Base-by-base conservation (phyloP, 2,888 invertebrate species). In the Euzetes globulus region DNA sequence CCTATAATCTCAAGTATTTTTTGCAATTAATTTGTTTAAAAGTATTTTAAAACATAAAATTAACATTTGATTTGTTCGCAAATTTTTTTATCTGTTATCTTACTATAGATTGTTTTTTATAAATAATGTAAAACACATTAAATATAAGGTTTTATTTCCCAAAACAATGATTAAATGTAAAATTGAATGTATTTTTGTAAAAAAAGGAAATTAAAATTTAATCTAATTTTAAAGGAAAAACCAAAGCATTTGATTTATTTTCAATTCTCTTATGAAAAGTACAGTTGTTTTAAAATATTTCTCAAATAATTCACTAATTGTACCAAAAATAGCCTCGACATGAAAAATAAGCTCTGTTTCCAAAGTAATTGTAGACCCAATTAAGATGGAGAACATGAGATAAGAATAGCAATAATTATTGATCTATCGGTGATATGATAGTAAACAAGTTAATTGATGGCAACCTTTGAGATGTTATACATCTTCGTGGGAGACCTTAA, bases 371-470 rank as follows among this genome's bases (percentile, higher is more conserved):
- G 22, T 25, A 60, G 60, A 60, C 60, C 60, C 60, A 60, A 60
- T 60, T 60, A 60, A 60, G 50, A 19, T n/a, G 19, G 19, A 50
- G 19, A 27, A 60, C 27, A 60, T 2, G 60, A 60, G 25, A 60
- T 60, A 60, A 60, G 17, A 60, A 60, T 60, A 60, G 60, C 29
- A 60, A 60, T 60, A 60, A 17, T 17, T 60, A 27, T 25, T 25
- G 29, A 60, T 27, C 25, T 60, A 22, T 60, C 17, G 27, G 60
- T 29, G 25, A 60, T 27, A 2, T 29, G 60, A 29, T 60, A 15
- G 60, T 60, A 60, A 60, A 60, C 60, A 60, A 60, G 60, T 25
- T 60, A 60, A 60, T 60, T 60, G 60, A 60, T 60, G 50, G 50
- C 50, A 50, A 19, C 60, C 25, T n/a, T 13, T 52, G 13, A 22